Percentiles rank a stretch among this genome's conserved stretches.
Evolutionary conservation across 2,113 vertebrate genomes (phyloP).

Genomic region (Phylloscopus trochiloides): DNA sequence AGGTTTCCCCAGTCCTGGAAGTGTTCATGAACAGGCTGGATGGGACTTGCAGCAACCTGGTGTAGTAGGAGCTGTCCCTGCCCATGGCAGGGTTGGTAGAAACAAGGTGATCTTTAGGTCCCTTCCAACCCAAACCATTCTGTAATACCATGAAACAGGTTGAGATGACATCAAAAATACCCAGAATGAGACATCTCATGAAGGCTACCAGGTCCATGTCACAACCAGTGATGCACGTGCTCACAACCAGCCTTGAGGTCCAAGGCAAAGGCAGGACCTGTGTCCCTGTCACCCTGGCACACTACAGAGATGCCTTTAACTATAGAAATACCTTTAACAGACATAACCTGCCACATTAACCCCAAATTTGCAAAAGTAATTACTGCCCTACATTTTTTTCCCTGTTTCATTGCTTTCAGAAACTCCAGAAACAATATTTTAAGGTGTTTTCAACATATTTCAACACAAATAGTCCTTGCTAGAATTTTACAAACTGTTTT

Average conservation of each 20-base stretch:
- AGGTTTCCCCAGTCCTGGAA: rapidly evolving
- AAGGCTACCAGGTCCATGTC: not conserved
- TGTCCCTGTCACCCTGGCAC: not conserved
- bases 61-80: not conserved
- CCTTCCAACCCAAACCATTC: not conserved
- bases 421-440: not conserved
- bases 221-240: rapidly evolving
- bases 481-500: not conserved
- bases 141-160: not conserved
- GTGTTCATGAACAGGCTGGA: not conserved
- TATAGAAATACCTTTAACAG: not conserved
- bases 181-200: not conserved
- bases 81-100: rapidly evolving
- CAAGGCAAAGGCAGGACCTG: not conserved
- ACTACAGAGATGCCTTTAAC: not conserved
- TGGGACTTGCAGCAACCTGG: not conserved
- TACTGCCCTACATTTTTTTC: rapidly evolving
- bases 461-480: rapidly evolving
- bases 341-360: not conserved
- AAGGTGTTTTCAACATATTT: not conserved
- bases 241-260: not conserved
- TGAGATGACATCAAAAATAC: not conserved
- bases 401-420: not conserved
- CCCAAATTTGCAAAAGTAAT: not conserved
- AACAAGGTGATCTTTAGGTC: not conserved